Percentiles rank a stretch among this genome's conserved stretches.
Conservation (phyloP, 2,888 invertebrate genomes). For the Drosophila pseudotakahashii region DNA sequence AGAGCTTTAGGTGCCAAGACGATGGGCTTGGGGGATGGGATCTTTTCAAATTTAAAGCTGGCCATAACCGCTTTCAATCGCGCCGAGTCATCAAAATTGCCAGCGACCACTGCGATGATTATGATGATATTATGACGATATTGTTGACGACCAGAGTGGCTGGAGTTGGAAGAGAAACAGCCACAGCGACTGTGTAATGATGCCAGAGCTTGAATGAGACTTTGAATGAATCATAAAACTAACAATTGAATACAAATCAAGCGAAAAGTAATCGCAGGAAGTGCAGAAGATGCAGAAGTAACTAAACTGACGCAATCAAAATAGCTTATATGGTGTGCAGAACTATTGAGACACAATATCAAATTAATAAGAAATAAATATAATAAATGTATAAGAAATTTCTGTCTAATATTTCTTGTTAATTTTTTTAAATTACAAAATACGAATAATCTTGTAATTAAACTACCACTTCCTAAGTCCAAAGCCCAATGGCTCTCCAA, state of each 20-base stretch:
- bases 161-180: not conserved
- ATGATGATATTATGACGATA: conserved; percentile 25
- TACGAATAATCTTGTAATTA: too few relatives aligned
- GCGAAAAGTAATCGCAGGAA: conserved; percentile 29
- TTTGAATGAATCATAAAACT: conserved; percentile 36
- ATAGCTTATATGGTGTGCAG: not conserved
- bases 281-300: conserved; percentile 1
- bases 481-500: not conserved
- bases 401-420: too few relatives aligned
- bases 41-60: conserved; percentile 18
- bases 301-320: conserved; percentile 21
- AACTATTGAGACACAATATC: not conserved
- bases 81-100: conserved; percentile 42
- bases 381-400: too few relatives aligned
- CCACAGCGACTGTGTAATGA: conserved; percentile 13
- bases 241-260: conserved; percentile 47
- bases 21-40: conserved; percentile 3
- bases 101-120: conserved; percentile 20
- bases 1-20: conserved; percentile 4
- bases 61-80: conserved; percentile 34
- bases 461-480: not conserved
- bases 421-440: too few relatives aligned
- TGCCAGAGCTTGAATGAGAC: conserved; percentile 8
- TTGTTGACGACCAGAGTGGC: conserved; percentile 16
- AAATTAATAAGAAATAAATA: too few relatives aligned